Conservation (phyloP, 92 coral and sea anemone species). For the Porites evermanni region DNA sequence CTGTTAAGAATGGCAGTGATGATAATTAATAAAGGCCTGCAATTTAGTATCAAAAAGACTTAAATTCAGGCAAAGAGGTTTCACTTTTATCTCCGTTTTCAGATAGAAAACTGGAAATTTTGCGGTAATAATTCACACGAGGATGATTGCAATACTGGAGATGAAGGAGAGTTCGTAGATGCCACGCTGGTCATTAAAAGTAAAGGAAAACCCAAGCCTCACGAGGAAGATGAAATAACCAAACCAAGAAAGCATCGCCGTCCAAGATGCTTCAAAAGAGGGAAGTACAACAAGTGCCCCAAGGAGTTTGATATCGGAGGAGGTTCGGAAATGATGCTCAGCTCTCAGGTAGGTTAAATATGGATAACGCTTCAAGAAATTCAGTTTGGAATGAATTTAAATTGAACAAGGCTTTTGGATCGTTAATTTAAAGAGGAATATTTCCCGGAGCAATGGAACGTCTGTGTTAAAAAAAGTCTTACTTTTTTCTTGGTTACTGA, state of each 20-base stretch:
- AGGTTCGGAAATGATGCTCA: slow-evolving; percentile 44
- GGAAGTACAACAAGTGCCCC: slow-evolving; percentile 12
- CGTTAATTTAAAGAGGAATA: not conserved
- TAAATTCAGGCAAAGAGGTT: not conserved
- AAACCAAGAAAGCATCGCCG: not conserved
- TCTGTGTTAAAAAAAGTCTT: too few species aligned
- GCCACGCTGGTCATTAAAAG: slow-evolving; percentile 25
- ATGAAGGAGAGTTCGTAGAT: slow-evolving; percentile 42
- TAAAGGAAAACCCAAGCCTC: slow-evolving; percentile 27
- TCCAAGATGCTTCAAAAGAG: slow-evolving; percentile 34
- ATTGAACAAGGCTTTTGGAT: not conserved
- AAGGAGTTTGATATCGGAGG: slow-evolving; percentile 49
- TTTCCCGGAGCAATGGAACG: too few species aligned
- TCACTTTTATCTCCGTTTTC: not conserved
- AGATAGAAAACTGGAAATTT: slow-evolving; percentile 34
- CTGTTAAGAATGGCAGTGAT: too few species aligned
- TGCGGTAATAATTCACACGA: slow-evolving; percentile 9
- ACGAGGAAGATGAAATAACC: not conserved
- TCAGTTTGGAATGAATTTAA: not conserved
- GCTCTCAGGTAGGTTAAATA: slow-evolving; percentile 31
- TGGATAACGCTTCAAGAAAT: not conserved
- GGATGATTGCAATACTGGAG: slow-evolving; percentile 32
- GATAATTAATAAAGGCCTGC: too few species aligned
- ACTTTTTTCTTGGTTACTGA: too few species aligned
- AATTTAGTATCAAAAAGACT: too few species aligned